Evolutionary conservation across 2,113 vertebrate species (phyloP), one percentile per base, ranked within the genome.

Genomic region (Chloropsis cyanopogon): DNA sequence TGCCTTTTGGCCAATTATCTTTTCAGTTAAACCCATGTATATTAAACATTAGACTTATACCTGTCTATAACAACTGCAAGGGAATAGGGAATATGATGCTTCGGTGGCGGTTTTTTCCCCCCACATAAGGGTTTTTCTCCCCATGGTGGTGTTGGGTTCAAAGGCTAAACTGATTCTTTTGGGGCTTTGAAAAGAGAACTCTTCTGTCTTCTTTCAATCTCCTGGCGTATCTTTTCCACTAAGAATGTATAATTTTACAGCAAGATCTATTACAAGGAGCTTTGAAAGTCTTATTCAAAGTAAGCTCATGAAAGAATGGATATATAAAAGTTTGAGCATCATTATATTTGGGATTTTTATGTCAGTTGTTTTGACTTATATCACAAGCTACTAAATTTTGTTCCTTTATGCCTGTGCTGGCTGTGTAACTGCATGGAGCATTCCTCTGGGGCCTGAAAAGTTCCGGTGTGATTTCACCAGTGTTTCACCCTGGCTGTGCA

Each of bases 321-420:
- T 87, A 25, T 61, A 35, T 76, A 46, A 16, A 93, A 80, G 44
- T 90, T 90, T 39, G 53, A 85, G 59, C 50, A 87, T 82, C 37
- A 2, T 21, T 76, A 20, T 76, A 41, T 90, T 69, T 72, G 81
- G 66, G 57, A 82, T 69, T 91, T 94, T 82, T 85, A 17, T 88
- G 81, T 89, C 86, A 91, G 31, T 57, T 76, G 33, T 86, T 95
- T 91, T 87, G 79, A 80, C 61, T 89, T 89, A 69, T 78, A 4
- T 78, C 52, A 75, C 25, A 82, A 52, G 49, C 66, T 78, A 44
- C 57, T 86, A 37, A 63, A 64, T 93, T 78, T 78, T 78, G 22
- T 77, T 64, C 22, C 75, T 96, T 95, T 79, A 64, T 87, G 33
- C 33, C 26, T 82, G 14, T 77, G 39, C 64, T 92, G 46, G 42